Percentiles rank a stretch among this genome's conserved stretches.
Evolutionary conservation across 2,113 vertebrate genomes (phyloP).

Genomic region (Equus quagga): DNA sequence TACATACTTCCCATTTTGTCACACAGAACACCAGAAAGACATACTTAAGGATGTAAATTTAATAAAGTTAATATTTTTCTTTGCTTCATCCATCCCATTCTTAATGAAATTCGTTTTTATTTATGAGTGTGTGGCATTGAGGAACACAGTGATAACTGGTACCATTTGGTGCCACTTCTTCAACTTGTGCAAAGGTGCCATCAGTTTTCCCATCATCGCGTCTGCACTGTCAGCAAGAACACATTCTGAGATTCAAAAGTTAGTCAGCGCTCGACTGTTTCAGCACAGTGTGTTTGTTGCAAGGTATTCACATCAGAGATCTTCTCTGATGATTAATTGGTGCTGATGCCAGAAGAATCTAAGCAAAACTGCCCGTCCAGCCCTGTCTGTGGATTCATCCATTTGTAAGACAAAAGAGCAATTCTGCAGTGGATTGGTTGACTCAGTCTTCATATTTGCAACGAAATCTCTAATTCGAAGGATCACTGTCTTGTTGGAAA

Average conservation of each 20-base stretch:
- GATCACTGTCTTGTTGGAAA: not conserved
- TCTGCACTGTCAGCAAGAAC: not conserved
- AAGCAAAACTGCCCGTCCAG: not conserved
- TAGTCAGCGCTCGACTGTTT: not conserved
- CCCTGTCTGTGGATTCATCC: accelerated
- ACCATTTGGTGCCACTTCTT: not conserved
- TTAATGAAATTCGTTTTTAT: not conserved
- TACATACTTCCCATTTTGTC: not conserved
- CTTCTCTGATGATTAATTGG: not conserved
- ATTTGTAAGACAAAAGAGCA: not conserved
- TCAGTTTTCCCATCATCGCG: not conserved
- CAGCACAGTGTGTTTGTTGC: not conserved
- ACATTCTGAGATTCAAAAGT: not conserved
- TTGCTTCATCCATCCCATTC: accelerated
- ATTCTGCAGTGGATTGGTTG: too few relatives aligned
- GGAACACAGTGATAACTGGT: accelerated
- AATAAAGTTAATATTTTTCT: not conserved
- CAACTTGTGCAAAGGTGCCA: not conserved
- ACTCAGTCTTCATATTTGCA: not conserved
- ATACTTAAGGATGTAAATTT: not conserved
- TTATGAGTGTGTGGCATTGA: not conserved
- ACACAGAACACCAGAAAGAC: not conserved
- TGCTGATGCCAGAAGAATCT: not conserved
- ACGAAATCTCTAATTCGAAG: not conserved
- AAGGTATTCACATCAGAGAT: too few relatives aligned